phyloP scores from a whole-genome alignment of 2,888 invertebrate species.

The Pteria penguin region DNA sequence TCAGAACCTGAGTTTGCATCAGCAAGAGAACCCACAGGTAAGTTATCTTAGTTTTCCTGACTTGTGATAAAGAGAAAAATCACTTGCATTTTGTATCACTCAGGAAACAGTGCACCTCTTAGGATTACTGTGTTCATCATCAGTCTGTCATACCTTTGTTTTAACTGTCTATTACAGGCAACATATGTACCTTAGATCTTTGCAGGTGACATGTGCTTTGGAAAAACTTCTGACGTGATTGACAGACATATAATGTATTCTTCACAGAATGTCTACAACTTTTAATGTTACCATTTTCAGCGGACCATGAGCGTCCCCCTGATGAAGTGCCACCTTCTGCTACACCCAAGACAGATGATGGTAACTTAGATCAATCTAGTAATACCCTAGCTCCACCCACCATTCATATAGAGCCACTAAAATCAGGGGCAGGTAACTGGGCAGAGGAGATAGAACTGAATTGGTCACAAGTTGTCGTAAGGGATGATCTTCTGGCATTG shows the following conservation, averaged over 20 bases:
- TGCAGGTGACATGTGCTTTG: no score
- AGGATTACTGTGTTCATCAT: no score
- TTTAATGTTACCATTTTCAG: no score
- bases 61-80: no score
- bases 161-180: no score
- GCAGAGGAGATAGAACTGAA: constrained; percentile 72
- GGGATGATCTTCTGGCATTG: constrained; percentile 73
- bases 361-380: constrained; percentile 34
- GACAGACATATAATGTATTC: no score
- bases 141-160: no score
- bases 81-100: no score
- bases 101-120: no score
- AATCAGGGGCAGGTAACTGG: constrained; percentile 66
- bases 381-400: constrained; percentile 26
- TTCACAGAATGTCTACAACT: no score
- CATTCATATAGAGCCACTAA: constrained; percentile 58
- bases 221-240: no score
- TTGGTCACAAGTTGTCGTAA: constrained; percentile 65
- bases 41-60: background rate
- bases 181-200: no score
- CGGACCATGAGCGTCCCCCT: constrained; percentile 28
- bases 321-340: constrained; percentile 24
- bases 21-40: constrained; percentile 36
- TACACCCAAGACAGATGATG: constrained; percentile 27
- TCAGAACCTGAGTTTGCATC: constrained; percentile 56